Evolutionary conservation across 2,113 vertebrate genomes (phyloP), one percentile per base, ranked within the genome.

Genomic region (Sander vitreus): DNA sequence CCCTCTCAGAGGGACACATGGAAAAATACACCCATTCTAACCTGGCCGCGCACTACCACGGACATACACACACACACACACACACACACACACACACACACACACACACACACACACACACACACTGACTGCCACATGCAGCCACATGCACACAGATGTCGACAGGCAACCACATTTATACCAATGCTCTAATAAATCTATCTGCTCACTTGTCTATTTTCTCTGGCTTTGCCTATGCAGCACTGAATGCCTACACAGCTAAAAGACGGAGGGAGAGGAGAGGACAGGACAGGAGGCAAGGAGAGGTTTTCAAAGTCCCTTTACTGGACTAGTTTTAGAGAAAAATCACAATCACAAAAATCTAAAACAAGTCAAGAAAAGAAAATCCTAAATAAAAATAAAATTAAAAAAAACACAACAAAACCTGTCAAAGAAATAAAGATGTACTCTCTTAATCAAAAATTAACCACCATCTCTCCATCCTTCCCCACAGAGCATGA

Each of bases 181-280:
- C 75, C 85, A 88, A 73, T 65, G 81, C 80, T 89, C 77, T 78
- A 90, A 90, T 93, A 92, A 93, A 92, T 93, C 90, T 91, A 89
- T 90, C 86, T 83, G 66, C 86, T 88, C 86, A 67, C 76, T 82
- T 91, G 91, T 89, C 84, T 92, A 85, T 92, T 91, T 91, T 85
- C 80, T 89, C 90, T 92, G 86, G 89, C 83, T 91, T 81, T 85
- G 79, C 64, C 87, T 54, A 53, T 67, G 12, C 71, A 23, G 65
- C 73, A 69, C 50, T 70, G 72, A 85, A 74, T 57, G 84, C 59
- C 66, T 83, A 81, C 27, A 54, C 65, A 66, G 78, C 75, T 78
- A 80, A 48, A 83, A 85, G 79, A 63, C 33, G 51, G 59, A 45
- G 71, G 50, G 11, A 59, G 57, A 36, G 39, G 62, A 63, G 54